phyloP scores from a whole-genome alignment of 2,113 vertebrate genomes.

The Carettochelys insculpta region DNA sequence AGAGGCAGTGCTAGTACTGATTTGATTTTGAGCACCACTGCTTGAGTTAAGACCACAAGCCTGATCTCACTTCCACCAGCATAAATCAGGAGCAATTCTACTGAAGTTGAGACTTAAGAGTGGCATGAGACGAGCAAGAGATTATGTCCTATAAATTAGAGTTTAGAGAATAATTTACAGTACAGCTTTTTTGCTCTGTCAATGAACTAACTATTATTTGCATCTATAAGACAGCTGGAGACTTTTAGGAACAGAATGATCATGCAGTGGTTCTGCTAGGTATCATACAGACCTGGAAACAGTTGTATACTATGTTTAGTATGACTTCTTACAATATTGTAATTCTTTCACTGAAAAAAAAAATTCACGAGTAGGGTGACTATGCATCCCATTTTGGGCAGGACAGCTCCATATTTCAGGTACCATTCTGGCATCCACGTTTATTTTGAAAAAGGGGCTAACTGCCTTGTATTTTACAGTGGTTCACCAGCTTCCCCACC shows the following conservation, averaged over 20 bases:
- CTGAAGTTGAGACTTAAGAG: neutral
- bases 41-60: neutral
- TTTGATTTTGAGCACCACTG: neutral
- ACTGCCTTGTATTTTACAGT: too few species aligned
- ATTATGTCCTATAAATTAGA: neutral
- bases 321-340: neutral
- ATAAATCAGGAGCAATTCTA: neutral
- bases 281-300: neutral
- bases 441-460: too few species aligned
- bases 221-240: neutral
- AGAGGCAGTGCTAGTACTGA: neutral
- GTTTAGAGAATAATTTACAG: neutral
- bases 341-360: neutral
- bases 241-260: neutral
- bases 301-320: neutral
- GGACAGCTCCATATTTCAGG: too few species aligned
- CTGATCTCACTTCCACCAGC: neutral
- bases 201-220: neutral
- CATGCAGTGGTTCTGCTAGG: neutral
- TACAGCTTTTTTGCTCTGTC: neutral
- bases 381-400: too few species aligned
- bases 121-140: neutral
- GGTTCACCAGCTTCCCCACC: too few species aligned
- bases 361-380: neutral
- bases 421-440: too few species aligned